phyloP scores from a whole-genome alignment of 2,888 invertebrate species.

The Podotricha telesiphe region DNA sequence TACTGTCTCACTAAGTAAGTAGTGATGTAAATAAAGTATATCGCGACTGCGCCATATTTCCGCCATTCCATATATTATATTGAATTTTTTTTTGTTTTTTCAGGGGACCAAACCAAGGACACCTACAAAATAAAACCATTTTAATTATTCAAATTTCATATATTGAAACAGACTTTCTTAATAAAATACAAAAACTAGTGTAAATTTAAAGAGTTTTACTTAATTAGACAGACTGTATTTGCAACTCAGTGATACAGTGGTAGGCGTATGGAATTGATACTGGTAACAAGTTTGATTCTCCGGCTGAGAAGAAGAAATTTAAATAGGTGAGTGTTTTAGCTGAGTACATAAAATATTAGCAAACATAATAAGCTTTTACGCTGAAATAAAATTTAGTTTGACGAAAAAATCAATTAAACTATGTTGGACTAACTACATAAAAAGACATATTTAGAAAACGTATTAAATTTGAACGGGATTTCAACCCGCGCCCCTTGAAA shows the following conservation, averaged over 20 bases:
- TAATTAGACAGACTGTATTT: slow-evolving; percentile 15
- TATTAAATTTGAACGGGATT: no score
- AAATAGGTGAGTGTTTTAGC: slow-evolving; percentile 25
- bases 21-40: no score
- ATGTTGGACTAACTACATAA: no score
- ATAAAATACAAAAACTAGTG: slow-evolving; percentile 11
- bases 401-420: no score
- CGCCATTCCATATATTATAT: no score
- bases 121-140: slow-evolving; percentile 2
- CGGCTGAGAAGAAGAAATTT: slow-evolving; percentile 14
- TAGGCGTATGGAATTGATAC: slow-evolving; percentile 36
- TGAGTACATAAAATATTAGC: background rate
- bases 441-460: no score
- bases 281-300: slow-evolving; percentile 17
- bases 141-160: background rate
- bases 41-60: no score
- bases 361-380: no score
- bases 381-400: no score
- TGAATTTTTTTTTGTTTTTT: slow-evolving; percentile 58
- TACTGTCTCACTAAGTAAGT: no score
- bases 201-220: background rate
- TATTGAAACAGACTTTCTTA: slow-evolving; percentile 22
- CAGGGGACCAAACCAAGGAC: slow-evolving; percentile 70
- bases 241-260: slow-evolving; percentile 2
- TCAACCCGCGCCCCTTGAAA: no score